Evolutionary conservation across 1,140 invertebrate species (phyloP), one percentile per base, ranked within the genome.

Genomic region (Drosophila equinoxialis): DNA sequence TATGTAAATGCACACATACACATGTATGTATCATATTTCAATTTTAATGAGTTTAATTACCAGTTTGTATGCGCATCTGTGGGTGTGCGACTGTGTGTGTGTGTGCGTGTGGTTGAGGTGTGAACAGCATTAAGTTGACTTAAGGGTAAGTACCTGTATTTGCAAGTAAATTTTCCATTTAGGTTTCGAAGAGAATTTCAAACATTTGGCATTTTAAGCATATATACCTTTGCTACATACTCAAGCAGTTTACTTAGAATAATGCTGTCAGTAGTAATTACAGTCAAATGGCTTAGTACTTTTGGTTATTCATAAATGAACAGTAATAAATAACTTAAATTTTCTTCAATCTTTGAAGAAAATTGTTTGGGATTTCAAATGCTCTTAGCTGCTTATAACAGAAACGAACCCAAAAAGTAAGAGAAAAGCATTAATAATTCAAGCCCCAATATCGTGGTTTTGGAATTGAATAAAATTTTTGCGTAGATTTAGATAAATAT

Each of bases 21-120:
- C 11, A 39, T 26, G 11, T 23, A 23, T 10, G 45, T 51, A 51
- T 51, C 42, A 45, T 41, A 63, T 42, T 48, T 37, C 42, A 63
- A 45, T 45, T 63, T 45, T 45, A 48, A 63, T 63, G 39, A 63
- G 39, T 48, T 63, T 42, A 45, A 45, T 63, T 48, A 48, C 61
- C 20, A 30, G 37, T 10, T 37, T 59, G 57, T 59, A 20, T 59
- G 13, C 30, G 35, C 57, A 59, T 35, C 8, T 39, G 26, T 13
- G n/a, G 23, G 11, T 55, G 20, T 59, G 14, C 10, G 14, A 20
- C 6, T 37, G 33, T 59, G 10, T 59, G 14, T 11, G 57, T 3
- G 57, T 10, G 33, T 39, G 33, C 37, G 14, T 59, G 33, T 11
- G 33, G 14, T 35, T 14, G 33, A 59, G 57, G 57, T 59, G 57